phyloP scores from a whole-genome alignment of 2,113 vertebrate genomes.

The Psittacara wagleri region DNA sequence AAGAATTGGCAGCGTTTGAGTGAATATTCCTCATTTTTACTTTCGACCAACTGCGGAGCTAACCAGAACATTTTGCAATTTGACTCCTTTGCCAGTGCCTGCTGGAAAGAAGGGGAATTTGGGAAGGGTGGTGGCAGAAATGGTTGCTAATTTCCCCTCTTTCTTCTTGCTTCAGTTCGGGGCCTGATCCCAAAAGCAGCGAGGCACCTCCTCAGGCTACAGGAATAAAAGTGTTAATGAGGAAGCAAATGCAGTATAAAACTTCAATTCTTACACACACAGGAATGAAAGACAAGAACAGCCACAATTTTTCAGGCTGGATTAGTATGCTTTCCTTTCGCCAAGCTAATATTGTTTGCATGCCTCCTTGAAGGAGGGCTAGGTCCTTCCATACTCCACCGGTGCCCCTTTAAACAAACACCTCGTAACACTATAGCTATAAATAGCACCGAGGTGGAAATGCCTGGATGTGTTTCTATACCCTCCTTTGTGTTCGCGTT shows the following conservation, averaged over 20 bases:
- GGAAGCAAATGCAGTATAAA: neutral
- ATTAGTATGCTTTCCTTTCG: neutral
- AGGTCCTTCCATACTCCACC: slow-evolving; percentile 1
- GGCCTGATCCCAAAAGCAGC: neutral
- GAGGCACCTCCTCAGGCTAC: neutral
- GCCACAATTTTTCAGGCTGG: neutral
- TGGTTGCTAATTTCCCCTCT: neutral
- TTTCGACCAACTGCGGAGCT: slow-evolving; percentile 56
- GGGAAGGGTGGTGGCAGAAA: slow-evolving; percentile 33
- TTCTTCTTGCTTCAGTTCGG: neutral
- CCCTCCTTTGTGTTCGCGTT: slow-evolving; percentile 45
- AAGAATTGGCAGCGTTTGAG: slow-evolving; percentile 4
- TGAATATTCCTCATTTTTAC: slow-evolving; percentile 65
- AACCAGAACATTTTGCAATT: slow-evolving; percentile 60
- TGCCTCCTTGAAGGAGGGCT: slow-evolving; percentile 8
- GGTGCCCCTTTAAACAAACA: slow-evolving; percentile 67
- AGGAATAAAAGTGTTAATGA: slow-evolving; percentile 37
- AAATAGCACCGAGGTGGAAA: slow-evolving; percentile 58
- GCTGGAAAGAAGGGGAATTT: slow-evolving; percentile 33
- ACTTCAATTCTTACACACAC: neutral
- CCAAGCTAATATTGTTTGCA: slow-evolving; percentile 45
- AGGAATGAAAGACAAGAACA: neutral
- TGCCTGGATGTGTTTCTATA: slow-evolving; percentile 47
- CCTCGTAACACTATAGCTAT: slow-evolving; percentile 18
- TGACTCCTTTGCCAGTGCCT: slow-evolving; percentile 20